Evolutionary conservation across 1,140 invertebrate genomes (phyloP), one percentile per base, ranked within the genome.

Genomic region (Procambarus clarkii): DNA sequence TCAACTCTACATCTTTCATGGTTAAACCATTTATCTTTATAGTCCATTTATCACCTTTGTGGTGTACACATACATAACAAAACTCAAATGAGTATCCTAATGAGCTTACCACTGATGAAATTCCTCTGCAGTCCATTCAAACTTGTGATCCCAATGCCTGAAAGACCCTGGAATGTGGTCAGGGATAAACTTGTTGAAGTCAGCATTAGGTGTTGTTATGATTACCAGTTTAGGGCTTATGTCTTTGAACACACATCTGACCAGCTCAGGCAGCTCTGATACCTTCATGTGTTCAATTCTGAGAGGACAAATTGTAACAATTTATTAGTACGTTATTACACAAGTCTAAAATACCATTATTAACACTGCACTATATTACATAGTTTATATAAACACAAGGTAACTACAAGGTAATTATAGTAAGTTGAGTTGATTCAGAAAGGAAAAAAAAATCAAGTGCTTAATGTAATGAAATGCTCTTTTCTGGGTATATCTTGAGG

Each of bases 81-180:
- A 4, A 64, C 13, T 4, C 60, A 64, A 64, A 21, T 34, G 18
- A 64, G 11, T 64, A 24, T 34, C 13, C 45, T 21, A n/a, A 18
- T 15, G 46, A 21, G 74, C 78, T 91, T 69, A 78, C 81, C 81
- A 91, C 9, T 85, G 50, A 94, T 97, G 94, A 95, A 99, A 98
- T 94, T 99, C 96, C 93, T 96, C 93, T 93, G 97, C 96, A 2
- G 95, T 97, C 98, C 98, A 99, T 94, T 99, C 98, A 95, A 99
- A 99, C 94, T 98, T 98, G 94, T 99, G 98, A 95, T 99, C 98
- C 93, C 95, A 94, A 94, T 98, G 97, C 90, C 98, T 95, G 89
- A 98, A 96, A 60, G 15, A 50, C 34, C 34, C 34, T 18, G 96
- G 95, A 86, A 95, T 95, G 2, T 95, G 93, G 93, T 96, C 95